phyloP scores from a whole-genome alignment of 2,797 vertebrate species.

The Mormyrus proboscirostris region DNA sequence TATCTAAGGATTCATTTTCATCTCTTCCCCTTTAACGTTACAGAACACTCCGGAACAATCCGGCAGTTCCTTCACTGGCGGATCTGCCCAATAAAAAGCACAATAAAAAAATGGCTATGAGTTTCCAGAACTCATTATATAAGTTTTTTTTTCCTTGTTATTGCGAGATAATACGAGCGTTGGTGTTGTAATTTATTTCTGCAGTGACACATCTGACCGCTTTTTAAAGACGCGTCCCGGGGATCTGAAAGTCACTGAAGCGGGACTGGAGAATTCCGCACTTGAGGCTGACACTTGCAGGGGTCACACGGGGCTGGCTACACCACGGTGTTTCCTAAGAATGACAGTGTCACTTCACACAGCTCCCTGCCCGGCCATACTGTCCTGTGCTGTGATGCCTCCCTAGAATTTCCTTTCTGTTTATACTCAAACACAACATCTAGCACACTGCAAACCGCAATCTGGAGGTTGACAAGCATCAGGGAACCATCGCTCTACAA shows the following conservation, averaged over 20 bases:
- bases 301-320: not conserved
- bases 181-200: slow-evolving; percentile 43
- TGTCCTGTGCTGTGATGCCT: not conserved
- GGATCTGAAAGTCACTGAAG: slow-evolving; percentile 43
- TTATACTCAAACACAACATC: not conserved
- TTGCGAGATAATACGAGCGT: slow-evolving; percentile 13
- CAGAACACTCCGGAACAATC: not conserved
- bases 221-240: slow-evolving; percentile 23
- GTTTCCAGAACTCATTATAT: not conserved
- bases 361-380: not conserved
- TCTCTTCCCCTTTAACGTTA: not conserved
- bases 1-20: not conserved
- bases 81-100: not conserved
- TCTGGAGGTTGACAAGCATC: not conserved
- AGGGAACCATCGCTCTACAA: not conserved
- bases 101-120: not conserved
- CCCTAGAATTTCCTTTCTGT: not conserved
- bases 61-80: not conserved
- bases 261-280: slow-evolving; percentile 38
- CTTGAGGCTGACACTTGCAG: slow-evolving; percentile 42
- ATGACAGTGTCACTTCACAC: not conserved
- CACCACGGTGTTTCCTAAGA: not conserved
- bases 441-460: not conserved
- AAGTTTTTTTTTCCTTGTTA: slow-evolving; percentile 14
- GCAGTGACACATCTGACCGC: slow-evolving; percentile 33